Evolutionary conservation across 1,140 invertebrate species (phyloP).

Genomic region (Caenorhabditis latens): DNA sequence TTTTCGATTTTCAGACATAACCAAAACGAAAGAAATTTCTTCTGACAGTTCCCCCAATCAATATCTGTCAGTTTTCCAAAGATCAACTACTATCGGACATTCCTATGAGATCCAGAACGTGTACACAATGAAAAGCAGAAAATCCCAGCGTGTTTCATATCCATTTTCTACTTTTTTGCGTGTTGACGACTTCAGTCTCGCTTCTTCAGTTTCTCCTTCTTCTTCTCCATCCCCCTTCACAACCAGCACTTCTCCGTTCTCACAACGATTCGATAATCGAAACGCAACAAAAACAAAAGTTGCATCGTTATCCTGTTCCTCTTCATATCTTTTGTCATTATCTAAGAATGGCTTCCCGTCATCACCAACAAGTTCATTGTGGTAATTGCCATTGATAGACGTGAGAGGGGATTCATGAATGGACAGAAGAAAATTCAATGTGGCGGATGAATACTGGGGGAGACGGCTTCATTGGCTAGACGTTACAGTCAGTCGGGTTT

Average conservation of each 20-base stretch:
- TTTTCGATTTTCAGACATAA: too few species aligned
- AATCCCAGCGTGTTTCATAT: not conserved
- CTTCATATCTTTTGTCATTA: not conserved
- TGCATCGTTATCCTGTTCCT: conserved; percentile 14
- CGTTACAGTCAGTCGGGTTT: conserved; percentile 29
- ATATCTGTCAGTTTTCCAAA: not conserved
- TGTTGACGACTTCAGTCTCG: not conserved
- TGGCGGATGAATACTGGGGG: not conserved
- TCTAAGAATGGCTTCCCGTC: not conserved
- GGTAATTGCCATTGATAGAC: not conserved
- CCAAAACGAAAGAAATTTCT: too few species aligned
- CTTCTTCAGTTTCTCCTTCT: not conserved
- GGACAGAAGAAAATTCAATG: not conserved
- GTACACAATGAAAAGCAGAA: too few species aligned
- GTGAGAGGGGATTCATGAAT: not conserved
- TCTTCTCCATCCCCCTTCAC: not conserved
- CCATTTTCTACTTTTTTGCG: not conserved
- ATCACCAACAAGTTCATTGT: not conserved
- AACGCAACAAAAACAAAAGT: conserved; percentile 31
- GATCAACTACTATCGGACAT: not conserved
- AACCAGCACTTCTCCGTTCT: not conserved
- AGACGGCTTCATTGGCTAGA: conserved; percentile 6
- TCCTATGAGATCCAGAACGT: too few species aligned
- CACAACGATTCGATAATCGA: not conserved
- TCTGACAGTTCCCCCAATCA: too few species aligned